Conservation (phyloP, 2,797 vertebrate genomes). For the Hipposideros larvatus region DNA sequence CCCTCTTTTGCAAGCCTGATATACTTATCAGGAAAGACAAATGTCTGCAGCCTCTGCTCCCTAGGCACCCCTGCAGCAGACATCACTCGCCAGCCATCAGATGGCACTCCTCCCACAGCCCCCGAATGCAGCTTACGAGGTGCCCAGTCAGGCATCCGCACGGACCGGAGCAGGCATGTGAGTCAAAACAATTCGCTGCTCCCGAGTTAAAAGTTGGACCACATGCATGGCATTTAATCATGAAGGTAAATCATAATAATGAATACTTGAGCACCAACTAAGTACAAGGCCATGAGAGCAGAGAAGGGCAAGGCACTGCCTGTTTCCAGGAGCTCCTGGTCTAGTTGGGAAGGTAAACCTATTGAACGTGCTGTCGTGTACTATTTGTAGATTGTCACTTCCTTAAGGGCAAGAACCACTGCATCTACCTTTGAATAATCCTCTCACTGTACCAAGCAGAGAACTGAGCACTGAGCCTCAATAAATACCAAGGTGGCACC, state of each 20-base stretch:
- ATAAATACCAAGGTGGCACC: background rate
- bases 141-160: background rate
- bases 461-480: background rate
- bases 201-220: background rate
- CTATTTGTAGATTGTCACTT: background rate
- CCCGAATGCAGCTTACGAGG: background rate
- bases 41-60: background rate
- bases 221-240: background rate
- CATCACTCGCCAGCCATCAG: background rate
- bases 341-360: background rate
- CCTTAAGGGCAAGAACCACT: background rate
- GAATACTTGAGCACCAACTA: background rate
- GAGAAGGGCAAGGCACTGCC: background rate
- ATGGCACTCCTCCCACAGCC: background rate
- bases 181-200: background rate
- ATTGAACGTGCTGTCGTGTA: fast-evolving
- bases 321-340: background rate
- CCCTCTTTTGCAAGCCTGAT: background rate
- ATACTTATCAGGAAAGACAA: background rate
- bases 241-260: background rate
- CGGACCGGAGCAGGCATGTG: background rate
- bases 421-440: background rate
- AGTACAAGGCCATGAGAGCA: background rate
- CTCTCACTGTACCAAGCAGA: background rate
- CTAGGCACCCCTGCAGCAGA: background rate